Evolutionary conservation across 2,888 invertebrate species (phyloP).

Genomic region (Herminia tarsipennalis): DNA sequence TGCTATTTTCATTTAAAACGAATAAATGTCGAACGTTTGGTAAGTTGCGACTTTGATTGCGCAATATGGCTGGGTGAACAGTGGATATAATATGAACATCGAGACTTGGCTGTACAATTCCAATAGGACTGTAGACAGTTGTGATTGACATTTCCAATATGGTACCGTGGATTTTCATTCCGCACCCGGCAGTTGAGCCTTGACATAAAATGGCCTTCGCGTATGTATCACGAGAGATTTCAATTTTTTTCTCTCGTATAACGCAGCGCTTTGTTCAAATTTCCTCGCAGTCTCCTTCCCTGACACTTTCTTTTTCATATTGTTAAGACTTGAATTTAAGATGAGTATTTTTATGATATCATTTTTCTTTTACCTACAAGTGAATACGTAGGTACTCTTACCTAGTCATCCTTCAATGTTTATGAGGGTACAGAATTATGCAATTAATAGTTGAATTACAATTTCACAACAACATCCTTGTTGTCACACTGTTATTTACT

Average conservation of each 20-base stretch:
- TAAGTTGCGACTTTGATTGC: constrained; percentile 14
- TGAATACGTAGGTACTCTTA: too few species aligned
- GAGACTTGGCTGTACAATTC: constrained; percentile 21
- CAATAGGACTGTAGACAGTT: constrained; percentile 28
- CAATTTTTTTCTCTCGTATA: constrained; percentile 7
- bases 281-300: constrained; percentile 10
- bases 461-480: too few species aligned
- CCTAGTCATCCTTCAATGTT: too few species aligned
- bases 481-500: too few species aligned
- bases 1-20: constrained; percentile 29
- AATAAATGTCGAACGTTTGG: constrained; percentile 25
- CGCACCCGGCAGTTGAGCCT: constrained; percentile 32
- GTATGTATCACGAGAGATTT: constrained; percentile 24
- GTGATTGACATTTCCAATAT: constrained; percentile 56
- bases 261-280: constrained; percentile 10
- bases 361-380: too few species aligned
- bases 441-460: too few species aligned
- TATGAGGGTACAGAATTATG: too few species aligned
- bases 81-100: constrained; percentile 24
- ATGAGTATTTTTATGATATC: too few species aligned
- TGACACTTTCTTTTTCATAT: constrained; percentile 8
- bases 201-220: constrained; percentile 29
- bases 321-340: constrained; percentile 5
- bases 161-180: constrained; percentile 41
- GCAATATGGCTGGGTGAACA: constrained; percentile 12